Evolutionary conservation across 2,888 invertebrate genomes (phyloP), one percentile per base, ranked within the genome.

Genomic region (Augochlorella aurata): DNA sequence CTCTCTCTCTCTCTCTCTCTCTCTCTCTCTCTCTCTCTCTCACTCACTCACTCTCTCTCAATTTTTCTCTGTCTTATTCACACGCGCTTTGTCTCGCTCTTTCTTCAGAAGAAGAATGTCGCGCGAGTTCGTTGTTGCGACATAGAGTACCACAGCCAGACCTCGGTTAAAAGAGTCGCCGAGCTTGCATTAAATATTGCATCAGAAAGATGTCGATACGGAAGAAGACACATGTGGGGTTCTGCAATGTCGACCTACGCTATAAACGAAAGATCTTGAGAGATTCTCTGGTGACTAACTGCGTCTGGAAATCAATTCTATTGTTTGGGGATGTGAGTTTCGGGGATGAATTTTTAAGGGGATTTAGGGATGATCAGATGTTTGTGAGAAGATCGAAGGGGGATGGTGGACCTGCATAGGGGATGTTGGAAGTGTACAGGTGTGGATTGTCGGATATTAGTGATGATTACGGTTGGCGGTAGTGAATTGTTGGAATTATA

Each of bases 71-170:
- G 9, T 10, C 52, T 52, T 5, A 38, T 38, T 38, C 3, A 38
- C 38, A 5, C 38, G 38, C 38, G 38, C 38, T 3, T 38, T 5
- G 38, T 7, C 38, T 38, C 38, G 38, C 38, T 38, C 38, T 38
- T 5, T 0, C n/a, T 9, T 50, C 49, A 45, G 45, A 45, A 14
- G n/a, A 9, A n/a, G 52, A 52, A n/a, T 0, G 7, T 38, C n/a
- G 52, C 5, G 21, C 12, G 21, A 14, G 21, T 21, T 54, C 21
- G 49, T 61, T 72, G 29, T 47, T 65, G 77, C 77, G 66, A 74
- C 79, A 77, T 63, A 83, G 73, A 74, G 76, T 82, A 65, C 83
- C 74, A 58, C 65, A 16, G 49, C 14, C 58, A 9, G 18, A 2
- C n/a, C 2, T 18, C 29, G 24, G 45, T 63, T 38, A 54, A 73